Percentiles rank a stretch among this genome's conserved stretches.
phyloP scores from a whole-genome alignment of 64 coral and sea anemone genomes.

The Montipora capricornis region DNA sequence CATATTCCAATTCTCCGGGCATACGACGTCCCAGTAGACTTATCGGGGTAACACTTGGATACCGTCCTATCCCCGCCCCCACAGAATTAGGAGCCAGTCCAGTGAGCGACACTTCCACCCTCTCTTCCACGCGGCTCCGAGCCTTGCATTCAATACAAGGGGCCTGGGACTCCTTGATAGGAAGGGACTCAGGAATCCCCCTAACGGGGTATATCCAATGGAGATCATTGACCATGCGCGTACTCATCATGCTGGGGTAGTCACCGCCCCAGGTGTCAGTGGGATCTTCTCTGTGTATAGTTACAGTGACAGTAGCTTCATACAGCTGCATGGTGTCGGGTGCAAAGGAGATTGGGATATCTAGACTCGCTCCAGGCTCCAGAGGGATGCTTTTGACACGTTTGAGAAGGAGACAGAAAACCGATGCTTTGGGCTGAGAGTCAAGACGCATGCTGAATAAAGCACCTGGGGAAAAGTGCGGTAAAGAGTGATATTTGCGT shows the following conservation, averaged over 20 bases:
- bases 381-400: slow-evolving; percentile 69
- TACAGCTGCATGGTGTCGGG: slow-evolving; percentile 96
- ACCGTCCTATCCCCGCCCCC: slow-evolving; percentile 66
- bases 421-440: slow-evolving; percentile 73
- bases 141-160: slow-evolving; percentile 93
- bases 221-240: slow-evolving; percentile 87
- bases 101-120: slow-evolving; percentile 89
- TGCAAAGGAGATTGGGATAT: slow-evolving; percentile 99
- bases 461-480: slow-evolving; percentile 39
- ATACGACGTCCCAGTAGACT: slow-evolving; percentile 68
- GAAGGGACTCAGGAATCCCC: slow-evolving; percentile 88
- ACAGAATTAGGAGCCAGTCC: slow-evolving; percentile 76
- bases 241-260: slow-evolving; percentile 69
- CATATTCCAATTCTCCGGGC: slow-evolving; percentile 72
- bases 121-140: slow-evolving; percentile 85
- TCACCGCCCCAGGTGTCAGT: slow-evolving; percentile 35
- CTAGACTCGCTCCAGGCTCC: slow-evolving; percentile 67
- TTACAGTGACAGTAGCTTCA: slow-evolving; percentile 88
- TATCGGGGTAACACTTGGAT: slow-evolving; percentile 80
- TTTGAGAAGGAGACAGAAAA: slow-evolving; percentile 97
- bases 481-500: background rate
- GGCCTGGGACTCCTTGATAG: slow-evolving; percentile 81
- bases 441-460: slow-evolving; percentile 66
- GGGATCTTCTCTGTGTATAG: slow-evolving; percentile 79
- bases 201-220: slow-evolving; percentile 91